These are phyloP conservation scores for Theristicus caerulescens DNA, from an alignment of 2,113 vertebrate species.

Conservation along the genomic window DNA sequence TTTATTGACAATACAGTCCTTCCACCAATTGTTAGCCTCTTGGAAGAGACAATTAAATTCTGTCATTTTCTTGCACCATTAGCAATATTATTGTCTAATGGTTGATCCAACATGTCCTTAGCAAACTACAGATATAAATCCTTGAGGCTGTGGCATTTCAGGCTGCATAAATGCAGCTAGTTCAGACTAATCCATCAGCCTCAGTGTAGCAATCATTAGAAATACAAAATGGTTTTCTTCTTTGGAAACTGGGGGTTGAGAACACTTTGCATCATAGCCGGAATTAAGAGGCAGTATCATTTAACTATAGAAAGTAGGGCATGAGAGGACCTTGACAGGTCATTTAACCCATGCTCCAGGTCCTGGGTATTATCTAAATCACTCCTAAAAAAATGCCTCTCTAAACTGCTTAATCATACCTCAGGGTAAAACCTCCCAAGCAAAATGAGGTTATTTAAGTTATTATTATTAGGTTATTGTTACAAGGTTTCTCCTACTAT, in stretches of 20 bases:
- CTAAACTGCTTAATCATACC: background rate
- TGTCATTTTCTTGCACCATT: background rate
- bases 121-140: background rate
- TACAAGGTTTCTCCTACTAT: background rate
- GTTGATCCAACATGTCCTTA: background rate
- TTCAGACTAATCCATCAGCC: background rate
- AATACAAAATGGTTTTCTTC: background rate
- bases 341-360: background rate
- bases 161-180: background rate
- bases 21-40: background rate
- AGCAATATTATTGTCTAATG: background rate
- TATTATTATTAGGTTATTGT: background rate
- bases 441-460: background rate
- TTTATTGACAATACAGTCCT: background rate
- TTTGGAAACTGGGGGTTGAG: background rate
- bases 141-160: background rate
- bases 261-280: background rate
- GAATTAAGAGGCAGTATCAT: background rate
- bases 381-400: background rate
- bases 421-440: background rate
- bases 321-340: background rate
- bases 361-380: background rate
- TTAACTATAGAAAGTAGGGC: slow-evolving; percentile 5
- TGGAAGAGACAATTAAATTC: background rate
- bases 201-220: background rate